Percentiles rank a stretch among this genome's conserved stretches.
phyloP scores from a whole-genome alignment of 2,888 invertebrate genomes.

The Eulithis prunata region DNA sequence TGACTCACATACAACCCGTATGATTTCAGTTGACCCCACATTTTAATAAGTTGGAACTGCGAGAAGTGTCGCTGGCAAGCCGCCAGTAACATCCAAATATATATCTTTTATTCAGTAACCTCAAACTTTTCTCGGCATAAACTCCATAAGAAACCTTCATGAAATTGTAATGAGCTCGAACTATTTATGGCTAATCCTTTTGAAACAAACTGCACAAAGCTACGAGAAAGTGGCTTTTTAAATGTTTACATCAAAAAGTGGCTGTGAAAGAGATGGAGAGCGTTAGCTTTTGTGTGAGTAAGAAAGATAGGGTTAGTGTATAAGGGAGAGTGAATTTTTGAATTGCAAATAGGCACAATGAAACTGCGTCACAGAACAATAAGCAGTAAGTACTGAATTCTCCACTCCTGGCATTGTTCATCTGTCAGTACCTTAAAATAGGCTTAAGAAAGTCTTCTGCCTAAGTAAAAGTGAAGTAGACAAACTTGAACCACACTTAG shows the following conservation, averaged over 20 bases:
- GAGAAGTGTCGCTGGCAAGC: conserved; percentile 66
- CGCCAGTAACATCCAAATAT: conserved; percentile 76
- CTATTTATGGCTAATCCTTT: conserved; percentile 83
- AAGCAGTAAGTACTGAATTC: background rate
- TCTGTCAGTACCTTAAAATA: too few species aligned
- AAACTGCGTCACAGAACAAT: conserved; percentile 47
- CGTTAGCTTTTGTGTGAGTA: conserved; percentile 42
- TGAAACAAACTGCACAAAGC: conserved; percentile 74
- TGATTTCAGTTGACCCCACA: conserved; percentile 53
- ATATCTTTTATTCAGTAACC: conserved; percentile 82
- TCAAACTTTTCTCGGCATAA: conserved; percentile 81
- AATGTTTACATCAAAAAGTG: conserved; percentile 63
- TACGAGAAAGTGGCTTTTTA: conserved; percentile 65
- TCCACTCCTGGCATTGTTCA: background rate
- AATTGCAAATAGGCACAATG: conserved; percentile 82
- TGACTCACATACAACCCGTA: conserved; percentile 19
- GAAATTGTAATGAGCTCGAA: conserved; percentile 81
- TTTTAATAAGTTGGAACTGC: conserved; percentile 54
- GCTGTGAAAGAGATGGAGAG: conserved; percentile 51
- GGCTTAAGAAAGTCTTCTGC: too few species aligned
- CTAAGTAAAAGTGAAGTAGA: too few species aligned
- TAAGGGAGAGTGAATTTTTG: conserved; percentile 74
- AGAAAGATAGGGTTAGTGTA: conserved; percentile 50
- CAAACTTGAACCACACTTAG: too few species aligned
- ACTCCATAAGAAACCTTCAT: conserved; percentile 76